Conservation (phyloP, 2,113 vertebrate genomes). For the Psettodes erumei region DNA sequence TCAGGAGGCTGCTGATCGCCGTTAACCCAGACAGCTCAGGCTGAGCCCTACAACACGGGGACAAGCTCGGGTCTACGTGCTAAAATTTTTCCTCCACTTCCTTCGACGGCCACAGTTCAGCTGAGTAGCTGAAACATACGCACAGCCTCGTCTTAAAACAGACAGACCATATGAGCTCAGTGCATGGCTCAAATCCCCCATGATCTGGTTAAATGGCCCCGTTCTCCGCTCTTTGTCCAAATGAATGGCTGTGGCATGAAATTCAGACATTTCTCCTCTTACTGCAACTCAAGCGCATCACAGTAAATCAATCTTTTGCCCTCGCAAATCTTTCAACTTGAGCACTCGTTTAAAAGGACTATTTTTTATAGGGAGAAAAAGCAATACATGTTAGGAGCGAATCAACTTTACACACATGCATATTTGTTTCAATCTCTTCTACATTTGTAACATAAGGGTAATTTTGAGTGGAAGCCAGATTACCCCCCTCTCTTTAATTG, state of each 20-base stretch:
- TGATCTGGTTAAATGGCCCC: conserved; percentile 44
- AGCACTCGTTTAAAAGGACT: conserved; percentile 34
- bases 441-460: conserved; percentile 57
- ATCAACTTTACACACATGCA: conserved; percentile 36
- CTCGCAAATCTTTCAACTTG: conserved; percentile 61
- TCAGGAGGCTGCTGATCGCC: conserved; percentile 26
- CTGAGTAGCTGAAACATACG: conserved; percentile 27
- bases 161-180: conserved; percentile 41
- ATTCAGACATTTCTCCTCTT: conserved; percentile 50
- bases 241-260: conserved; percentile 46
- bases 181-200: conserved; percentile 20
- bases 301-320: conserved; percentile 61
- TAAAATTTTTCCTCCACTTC: conserved; percentile 29
- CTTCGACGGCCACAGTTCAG: conserved; percentile 25
- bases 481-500: conserved; percentile 72
- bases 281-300: conserved; percentile 54
- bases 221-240: conserved; percentile 33
- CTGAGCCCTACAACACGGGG: conserved; percentile 21
- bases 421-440: conserved; percentile 63
- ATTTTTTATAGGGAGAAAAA: conserved; percentile 48
- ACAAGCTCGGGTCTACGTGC: conserved; percentile 18
- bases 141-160: conserved; percentile 15
- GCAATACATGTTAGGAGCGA: conserved; percentile 44
- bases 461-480: conserved; percentile 73
- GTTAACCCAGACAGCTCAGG: conserved; percentile 25